Conservation (phyloP, 2,888 invertebrate species). For the Diadegma fenestrale region DNA sequence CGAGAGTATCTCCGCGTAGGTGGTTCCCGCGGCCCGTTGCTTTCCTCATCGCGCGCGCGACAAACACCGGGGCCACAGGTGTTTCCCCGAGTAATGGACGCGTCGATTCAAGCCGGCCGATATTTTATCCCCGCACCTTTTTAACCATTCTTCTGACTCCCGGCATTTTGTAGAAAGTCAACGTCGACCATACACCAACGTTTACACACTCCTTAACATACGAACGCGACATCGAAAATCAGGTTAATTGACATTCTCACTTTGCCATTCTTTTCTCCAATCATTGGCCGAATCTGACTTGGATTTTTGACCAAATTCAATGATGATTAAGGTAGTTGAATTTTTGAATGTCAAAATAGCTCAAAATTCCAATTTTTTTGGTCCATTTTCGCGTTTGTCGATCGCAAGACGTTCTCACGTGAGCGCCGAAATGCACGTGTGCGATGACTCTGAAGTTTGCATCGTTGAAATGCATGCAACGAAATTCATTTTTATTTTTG, state of each 20-base stretch:
- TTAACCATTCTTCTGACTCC: slow-evolving; percentile 69
- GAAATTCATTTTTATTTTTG: too few relatives aligned
- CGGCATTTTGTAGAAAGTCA: slow-evolving; percentile 73
- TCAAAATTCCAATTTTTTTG: background rate
- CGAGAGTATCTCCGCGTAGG: slow-evolving; percentile 74
- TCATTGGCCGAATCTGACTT: background rate
- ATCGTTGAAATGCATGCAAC: too few relatives aligned
- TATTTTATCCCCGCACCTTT: slow-evolving; percentile 74
- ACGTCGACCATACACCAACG: background rate
- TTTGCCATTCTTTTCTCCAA: background rate
- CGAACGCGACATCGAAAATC: background rate
- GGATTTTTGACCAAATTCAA: background rate
- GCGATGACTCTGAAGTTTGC: too few relatives aligned
- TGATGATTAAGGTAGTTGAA: background rate
- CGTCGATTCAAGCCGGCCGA: slow-evolving; percentile 72
- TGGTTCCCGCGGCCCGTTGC: slow-evolving; percentile 65
- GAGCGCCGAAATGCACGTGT: background rate
- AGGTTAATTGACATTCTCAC: background rate
- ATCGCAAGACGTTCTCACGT: too few relatives aligned
- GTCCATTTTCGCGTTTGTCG: background rate
- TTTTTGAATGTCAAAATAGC: background rate
- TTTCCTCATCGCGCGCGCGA: slow-evolving; percentile 73
- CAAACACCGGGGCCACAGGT: slow-evolving; percentile 71
- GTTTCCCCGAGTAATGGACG: slow-evolving; percentile 73
- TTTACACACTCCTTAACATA: background rate